Evolutionary conservation across 37 sponge, comb jelly and placozoan genomes (phyloP), one percentile per base, ranked within the genome.

Genomic region (Dysidea cf. avara): DNA sequence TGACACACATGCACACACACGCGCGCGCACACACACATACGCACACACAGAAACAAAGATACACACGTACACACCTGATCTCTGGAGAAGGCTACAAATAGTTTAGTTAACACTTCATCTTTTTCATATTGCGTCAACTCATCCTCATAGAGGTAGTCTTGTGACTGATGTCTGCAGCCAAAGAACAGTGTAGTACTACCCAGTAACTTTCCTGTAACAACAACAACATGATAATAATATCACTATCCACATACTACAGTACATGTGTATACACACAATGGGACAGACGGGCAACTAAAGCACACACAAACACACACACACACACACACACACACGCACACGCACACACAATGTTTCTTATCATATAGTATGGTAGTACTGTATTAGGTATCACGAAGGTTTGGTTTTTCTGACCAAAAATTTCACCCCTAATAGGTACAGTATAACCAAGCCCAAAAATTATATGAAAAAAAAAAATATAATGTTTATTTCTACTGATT

Each of bases 1-100:
- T n/a, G 22, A 28, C 28, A 28, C 57, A 21, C 24, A 56, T 9
- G 9, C 46, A 43, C 46, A 43, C 46, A 43, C 46, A 43, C 46
- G 9, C 46, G 9, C 46, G 9, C 46, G 46, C 46, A 43, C 46
- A 43, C 46, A 9, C 46, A 43, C 58, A 43, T 9, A 43, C 46
- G 9, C 58, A 56, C 58, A 56, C 58, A 30, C 38, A 63, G 6
- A 18, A 30, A 32, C 35, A 63, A 30, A 63, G 6, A 32, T 33
- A 32, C 35, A 63, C 34, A 30, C 35, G 13, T 33, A 63, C 64
- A 63, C 66, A 66, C n/a, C 72, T 91, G 85, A 58, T 97, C 99
- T 76, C 99, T 53, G 4, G 95, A 94, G 85, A 91, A 97, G 20
- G 99, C 99, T 51, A 87, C 81, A 26, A 71, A 74, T 33, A 97